Conservation (phyloP, 1,140 invertebrate genomes). For the Drosophila quadrilineata region DNA sequence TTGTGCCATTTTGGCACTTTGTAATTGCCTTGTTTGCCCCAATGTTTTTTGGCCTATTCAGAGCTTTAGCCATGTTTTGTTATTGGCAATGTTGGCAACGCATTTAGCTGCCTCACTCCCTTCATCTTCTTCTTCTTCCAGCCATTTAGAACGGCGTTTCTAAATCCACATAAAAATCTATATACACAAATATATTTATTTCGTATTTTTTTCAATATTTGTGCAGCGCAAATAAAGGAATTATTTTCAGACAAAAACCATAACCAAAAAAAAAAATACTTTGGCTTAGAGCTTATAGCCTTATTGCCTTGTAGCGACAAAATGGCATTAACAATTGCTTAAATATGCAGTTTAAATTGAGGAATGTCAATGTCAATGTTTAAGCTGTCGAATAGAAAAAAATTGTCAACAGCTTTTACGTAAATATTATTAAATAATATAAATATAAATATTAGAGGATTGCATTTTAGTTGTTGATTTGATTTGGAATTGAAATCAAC, state of each 20-base stretch:
- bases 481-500: no score
- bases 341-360: neutral
- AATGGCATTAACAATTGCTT: neutral
- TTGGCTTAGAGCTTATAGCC: neutral
- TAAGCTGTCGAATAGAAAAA: neutral
- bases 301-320: neutral
- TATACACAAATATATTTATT: neutral
- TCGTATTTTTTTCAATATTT: slow-evolving; percentile 66
- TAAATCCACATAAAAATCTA: no score
- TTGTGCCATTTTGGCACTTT: slow-evolving; percentile 76
- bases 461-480: no score
- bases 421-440: neutral
- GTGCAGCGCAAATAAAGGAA: slow-evolving; percentile 41
- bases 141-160: slow-evolving; percentile 42
- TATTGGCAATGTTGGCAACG: slow-evolving; percentile 67
- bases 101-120: slow-evolving; percentile 50
- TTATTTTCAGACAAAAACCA: slow-evolving; percentile 21
- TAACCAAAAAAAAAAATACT: neutral
- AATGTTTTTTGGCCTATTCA: slow-evolving; percentile 56
- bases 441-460: neutral
- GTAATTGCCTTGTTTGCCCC: slow-evolving; percentile 76
- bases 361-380: no score
- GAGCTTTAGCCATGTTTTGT: slow-evolving; percentile 34
- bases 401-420: no score
- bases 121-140: slow-evolving; percentile 27